Evolutionary conservation across 2,113 vertebrate genomes (phyloP).

Genomic region (Aptenodytes patagonicus): DNA sequence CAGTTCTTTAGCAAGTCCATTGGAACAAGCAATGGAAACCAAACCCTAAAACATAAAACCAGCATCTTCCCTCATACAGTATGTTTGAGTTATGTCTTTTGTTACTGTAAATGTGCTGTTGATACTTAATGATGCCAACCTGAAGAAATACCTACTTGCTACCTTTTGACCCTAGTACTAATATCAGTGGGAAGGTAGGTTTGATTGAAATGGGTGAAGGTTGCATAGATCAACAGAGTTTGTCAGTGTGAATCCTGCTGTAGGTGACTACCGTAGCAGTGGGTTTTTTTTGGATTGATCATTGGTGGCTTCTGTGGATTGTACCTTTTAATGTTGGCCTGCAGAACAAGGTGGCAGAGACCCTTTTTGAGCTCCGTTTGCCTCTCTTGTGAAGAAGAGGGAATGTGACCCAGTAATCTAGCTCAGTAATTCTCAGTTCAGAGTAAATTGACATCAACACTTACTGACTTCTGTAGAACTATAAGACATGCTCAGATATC

Average conservation of each 20-base stretch:
- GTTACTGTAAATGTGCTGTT: neutral
- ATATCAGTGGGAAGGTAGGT: neutral
- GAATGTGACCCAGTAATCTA: neutral
- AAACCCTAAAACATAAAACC: neutral
- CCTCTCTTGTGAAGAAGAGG: neutral
- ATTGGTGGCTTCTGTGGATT: neutral
- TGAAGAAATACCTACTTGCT: neutral
- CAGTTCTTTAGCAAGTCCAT: neutral
- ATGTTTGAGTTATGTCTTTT: neutral
- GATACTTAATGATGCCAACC: neutral
- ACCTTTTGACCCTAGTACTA: neutral
- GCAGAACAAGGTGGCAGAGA: neutral
- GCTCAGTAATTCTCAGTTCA: neutral
- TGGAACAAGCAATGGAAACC: neutral
- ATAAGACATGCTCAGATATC: neutral
- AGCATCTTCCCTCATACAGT: neutral
- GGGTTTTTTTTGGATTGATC: neutral
- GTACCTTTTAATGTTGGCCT: neutral
- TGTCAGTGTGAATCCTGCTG: neutral
- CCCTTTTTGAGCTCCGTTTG: neutral
- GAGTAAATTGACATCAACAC: neutral
- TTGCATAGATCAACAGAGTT: neutral
- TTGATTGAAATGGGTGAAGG: neutral
- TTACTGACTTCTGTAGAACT: neutral
- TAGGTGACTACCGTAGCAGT: neutral